Conservation (phyloP, 2,113 vertebrate species). For the Prunella fulvescens region DNA sequence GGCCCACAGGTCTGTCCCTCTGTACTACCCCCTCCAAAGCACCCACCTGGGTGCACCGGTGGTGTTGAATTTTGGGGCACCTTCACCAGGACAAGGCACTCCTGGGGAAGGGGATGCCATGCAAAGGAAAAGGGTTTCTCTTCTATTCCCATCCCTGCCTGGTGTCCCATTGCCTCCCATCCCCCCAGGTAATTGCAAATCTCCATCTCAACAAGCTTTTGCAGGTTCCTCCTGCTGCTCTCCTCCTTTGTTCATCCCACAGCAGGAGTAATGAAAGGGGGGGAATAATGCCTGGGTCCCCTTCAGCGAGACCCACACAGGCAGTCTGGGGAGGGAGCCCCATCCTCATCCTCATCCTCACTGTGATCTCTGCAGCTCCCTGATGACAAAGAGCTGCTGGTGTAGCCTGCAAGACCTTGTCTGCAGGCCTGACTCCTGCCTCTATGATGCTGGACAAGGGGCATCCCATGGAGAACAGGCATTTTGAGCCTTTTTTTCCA, state of each 20-base stretch:
- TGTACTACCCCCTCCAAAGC: not conserved
- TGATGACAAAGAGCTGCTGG: not conserved
- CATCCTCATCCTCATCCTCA: not conserved
- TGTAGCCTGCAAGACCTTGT: not conserved
- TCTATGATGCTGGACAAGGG: rapidly evolving
- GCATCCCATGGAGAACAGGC: not conserved
- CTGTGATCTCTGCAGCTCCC: not conserved
- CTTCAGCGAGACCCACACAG: rapidly evolving
- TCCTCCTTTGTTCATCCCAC: not conserved
- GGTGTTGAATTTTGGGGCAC: not conserved
- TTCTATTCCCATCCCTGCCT: not conserved
- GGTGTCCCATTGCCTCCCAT: not conserved
- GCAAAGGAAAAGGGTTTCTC: not conserved
- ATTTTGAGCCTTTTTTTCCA: not conserved
- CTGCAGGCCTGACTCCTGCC: not conserved
- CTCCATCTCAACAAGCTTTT: not conserved
- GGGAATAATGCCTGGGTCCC: not conserved
- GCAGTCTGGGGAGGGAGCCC: not conserved
- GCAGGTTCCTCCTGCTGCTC: not conserved
- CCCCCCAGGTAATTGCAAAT: not conserved
- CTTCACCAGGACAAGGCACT: not conserved
- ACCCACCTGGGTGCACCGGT: not conserved
- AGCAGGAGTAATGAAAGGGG: not conserved
- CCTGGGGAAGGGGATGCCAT: not conserved
- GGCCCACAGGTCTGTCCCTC: not conserved